These are phyloP conservation scores for Hemithea aestivaria DNA, from an alignment of 2,888 invertebrate species.

Conservation along the genomic window DNA sequence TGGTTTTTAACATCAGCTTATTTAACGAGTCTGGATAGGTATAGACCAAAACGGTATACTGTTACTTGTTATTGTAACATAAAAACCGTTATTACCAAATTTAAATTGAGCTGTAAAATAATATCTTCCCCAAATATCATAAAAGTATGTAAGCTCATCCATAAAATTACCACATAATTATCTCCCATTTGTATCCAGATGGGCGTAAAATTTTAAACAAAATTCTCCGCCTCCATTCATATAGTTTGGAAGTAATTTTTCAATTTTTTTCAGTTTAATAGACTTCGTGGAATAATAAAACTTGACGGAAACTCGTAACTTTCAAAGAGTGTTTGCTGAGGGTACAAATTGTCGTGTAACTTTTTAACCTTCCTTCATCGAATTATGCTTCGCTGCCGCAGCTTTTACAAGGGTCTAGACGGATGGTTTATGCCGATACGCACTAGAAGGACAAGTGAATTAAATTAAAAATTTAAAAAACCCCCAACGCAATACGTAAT, in stretches of 20 bases:
- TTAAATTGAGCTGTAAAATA: too few relatives aligned
- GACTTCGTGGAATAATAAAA: conserved; percentile 22
- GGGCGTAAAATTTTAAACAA: background rate
- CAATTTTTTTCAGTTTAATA: conserved; percentile 19
- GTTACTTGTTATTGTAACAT: too few relatives aligned
- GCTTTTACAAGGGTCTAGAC: conserved; percentile 32
- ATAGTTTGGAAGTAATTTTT: conserved; percentile 21
- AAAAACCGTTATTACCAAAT: too few relatives aligned
- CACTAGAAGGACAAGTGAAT: conserved; percentile 23
- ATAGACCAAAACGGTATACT: too few relatives aligned
- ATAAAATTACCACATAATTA: background rate
- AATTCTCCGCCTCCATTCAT: background rate
- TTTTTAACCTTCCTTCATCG: conserved; percentile 50
- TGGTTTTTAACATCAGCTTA: too few relatives aligned
- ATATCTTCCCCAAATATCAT: too few relatives aligned
- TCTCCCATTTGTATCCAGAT: background rate
- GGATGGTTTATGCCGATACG: conserved; percentile 37
- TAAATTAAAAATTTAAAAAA: background rate
- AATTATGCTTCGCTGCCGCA: conserved; percentile 40
- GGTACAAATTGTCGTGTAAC: conserved; percentile 43
- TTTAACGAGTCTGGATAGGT: too few relatives aligned
- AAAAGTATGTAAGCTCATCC: too few relatives aligned
- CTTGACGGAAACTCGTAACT: conserved; percentile 30
- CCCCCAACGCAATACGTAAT: too few relatives aligned
- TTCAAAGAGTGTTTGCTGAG: conserved; percentile 35